Conservation (phyloP, 2,888 invertebrate species). For the Nomada lathburiana region DNA sequence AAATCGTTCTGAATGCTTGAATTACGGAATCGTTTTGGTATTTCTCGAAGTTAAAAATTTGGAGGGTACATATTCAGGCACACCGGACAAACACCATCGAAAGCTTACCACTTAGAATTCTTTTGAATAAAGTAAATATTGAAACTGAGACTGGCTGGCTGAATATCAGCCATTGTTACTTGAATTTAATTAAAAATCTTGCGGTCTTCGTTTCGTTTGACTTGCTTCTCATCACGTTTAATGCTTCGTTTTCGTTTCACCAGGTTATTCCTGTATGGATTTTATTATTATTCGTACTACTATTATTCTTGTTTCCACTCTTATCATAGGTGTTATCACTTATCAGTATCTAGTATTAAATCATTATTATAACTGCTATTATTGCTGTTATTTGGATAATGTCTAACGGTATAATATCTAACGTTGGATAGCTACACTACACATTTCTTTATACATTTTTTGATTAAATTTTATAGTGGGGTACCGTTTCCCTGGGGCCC, state of each 20-base stretch:
- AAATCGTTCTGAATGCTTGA: neutral
- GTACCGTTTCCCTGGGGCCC: neutral
- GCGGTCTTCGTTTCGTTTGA: neutral
- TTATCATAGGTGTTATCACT: too few relatives aligned
- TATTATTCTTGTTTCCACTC: neutral
- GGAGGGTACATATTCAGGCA: too few relatives aligned
- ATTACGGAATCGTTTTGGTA: neutral
- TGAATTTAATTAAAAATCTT: conserved; percentile 47
- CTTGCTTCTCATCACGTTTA: conserved; percentile 1
- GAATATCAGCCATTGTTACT: conserved; percentile 11
- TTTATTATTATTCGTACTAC: neutral
- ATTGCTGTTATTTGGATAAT: neutral
- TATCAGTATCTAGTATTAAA: too few relatives aligned
- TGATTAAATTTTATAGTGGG: conserved; percentile 29
- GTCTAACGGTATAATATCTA: too few relatives aligned
- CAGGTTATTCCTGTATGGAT: neutral
- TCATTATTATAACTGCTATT: neutral
- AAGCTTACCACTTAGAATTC: neutral
- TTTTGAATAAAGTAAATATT: conserved; percentile 10
- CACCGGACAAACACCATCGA: neutral
- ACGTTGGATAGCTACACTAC: neutral
- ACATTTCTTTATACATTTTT: neutral
- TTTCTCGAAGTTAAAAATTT: neutral
- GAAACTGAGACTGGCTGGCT: conserved; percentile 7
- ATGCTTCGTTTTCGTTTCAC: conserved; percentile 3